These are phyloP conservation scores for Orchestia grillus DNA, from an alignment of 1,140 invertebrate species.

Conservation along the genomic window DNA sequence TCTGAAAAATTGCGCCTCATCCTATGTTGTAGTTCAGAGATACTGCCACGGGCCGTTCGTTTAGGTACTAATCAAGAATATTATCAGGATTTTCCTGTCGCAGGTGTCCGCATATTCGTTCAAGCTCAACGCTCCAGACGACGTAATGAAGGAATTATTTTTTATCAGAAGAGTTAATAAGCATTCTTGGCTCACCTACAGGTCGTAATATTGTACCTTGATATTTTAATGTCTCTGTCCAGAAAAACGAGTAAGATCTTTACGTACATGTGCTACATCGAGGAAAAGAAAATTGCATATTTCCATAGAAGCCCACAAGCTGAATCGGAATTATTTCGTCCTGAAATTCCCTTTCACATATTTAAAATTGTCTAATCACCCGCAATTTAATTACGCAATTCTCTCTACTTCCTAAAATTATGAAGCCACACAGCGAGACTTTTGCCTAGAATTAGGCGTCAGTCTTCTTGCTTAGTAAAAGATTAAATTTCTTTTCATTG, in stretches of 20 bases:
- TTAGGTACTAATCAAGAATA: background rate
- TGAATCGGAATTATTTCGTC: background rate
- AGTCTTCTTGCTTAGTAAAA: background rate
- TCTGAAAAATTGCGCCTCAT: background rate
- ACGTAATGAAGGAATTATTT: background rate
- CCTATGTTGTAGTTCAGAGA: background rate
- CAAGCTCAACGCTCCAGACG: background rate
- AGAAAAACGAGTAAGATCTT: background rate
- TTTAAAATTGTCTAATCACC: background rate
- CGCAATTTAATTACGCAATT: background rate
- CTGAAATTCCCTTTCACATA: no score
- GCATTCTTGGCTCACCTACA: background rate
- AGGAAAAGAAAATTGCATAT: background rate
- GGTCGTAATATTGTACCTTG: background rate
- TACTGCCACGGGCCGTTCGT: background rate
- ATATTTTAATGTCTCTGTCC: background rate
- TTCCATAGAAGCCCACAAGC: background rate
- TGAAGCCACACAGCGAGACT: background rate
- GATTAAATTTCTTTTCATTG: background rate
- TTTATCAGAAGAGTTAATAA: background rate
- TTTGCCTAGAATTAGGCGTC: background rate
- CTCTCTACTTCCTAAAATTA: background rate
- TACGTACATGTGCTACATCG: background rate
- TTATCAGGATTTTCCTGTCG: background rate
- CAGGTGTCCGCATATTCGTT: background rate